Base-by-base conservation (phyloP, 1,140 invertebrate genomes). In the Latrodectus geometricus region DNA sequence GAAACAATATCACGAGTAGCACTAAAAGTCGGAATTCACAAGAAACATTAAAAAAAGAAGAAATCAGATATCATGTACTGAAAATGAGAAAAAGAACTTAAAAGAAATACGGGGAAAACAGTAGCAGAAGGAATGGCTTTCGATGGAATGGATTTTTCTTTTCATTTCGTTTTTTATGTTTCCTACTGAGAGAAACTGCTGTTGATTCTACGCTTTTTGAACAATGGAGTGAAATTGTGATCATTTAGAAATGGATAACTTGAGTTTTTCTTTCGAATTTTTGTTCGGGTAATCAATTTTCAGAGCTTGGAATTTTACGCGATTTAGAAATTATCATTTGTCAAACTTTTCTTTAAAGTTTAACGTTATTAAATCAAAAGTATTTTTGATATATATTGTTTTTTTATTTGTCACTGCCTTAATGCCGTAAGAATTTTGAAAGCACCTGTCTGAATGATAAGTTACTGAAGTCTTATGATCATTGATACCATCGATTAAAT, bases 1-100 rank as follows among this genome's bases (percentile, higher is more conserved):
- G 35, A 81, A 54, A 68, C 50, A 75, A 84, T 52, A 75, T 17
- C 15, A 49, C n/a, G 12, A n/a, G 49, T 52, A 84, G 35, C 20
- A 50, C 35, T 17, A 75, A 66, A 76, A 66, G 11, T 9, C 9
- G 21, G 66, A 68, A n/a, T 52, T 21, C n/a, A 68, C 54, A 54
- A 35, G 73, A 84, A 84, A 56, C 35, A 69, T 52, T 66, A 35
- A 12, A 20, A 21, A 73, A 74, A 74, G 4, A 15, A 48, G 12
- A 73, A 48, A 73, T 35, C 23, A 11, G 23, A 73, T 35, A 73
- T 73, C n/a, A 84, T 15, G 54, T 54, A 50, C 48, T 35, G 2
- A 15, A 81, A 72, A 72, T 23, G 15, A 14, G 50, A 54, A 23
- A 56, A 76, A 81, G 17, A 61, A 61, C 11, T 61, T 61, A 14